Evolutionary conservation across 2,888 invertebrate species (phyloP).

Genomic region (Drosophila atripex): DNA sequence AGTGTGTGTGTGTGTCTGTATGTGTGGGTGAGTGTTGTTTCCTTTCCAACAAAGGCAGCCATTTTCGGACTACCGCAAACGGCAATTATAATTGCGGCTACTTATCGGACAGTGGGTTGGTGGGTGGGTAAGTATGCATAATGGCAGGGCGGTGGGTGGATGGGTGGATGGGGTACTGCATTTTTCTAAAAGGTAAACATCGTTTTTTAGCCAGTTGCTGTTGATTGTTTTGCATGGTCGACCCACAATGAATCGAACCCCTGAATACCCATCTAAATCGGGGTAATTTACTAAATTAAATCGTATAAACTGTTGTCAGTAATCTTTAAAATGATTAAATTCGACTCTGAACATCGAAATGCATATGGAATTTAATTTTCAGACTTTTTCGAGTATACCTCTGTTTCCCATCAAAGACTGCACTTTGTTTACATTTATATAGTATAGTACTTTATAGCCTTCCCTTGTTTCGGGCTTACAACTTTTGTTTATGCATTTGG

Average conservation of each 20-base stretch:
- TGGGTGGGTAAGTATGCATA: neutral
- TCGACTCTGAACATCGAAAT: neutral
- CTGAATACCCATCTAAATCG: conserved; percentile 7
- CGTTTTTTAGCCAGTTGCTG: conserved; percentile 49
- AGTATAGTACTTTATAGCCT: conserved; percentile 50
- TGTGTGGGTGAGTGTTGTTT: conserved; percentile 29
- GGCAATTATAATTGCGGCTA: conserved; percentile 76
- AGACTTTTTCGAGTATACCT: neutral
- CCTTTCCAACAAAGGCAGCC: conserved; percentile 55
- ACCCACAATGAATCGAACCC: neutral
- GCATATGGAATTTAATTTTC: too few relatives aligned
- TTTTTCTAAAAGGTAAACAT: conserved; percentile 66
- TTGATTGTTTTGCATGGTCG: conserved; percentile 43
- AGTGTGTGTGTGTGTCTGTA: neutral
- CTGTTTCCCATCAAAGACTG: conserved; percentile 32
- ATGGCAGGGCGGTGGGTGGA: neutral
- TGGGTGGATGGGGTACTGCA: conserved; percentile 21
- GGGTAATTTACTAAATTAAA: neutral
- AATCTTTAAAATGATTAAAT: too few relatives aligned
- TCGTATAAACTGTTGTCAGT: neutral
- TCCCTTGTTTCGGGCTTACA: conserved; percentile 55
- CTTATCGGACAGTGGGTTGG: conserved; percentile 50
- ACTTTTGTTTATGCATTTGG: conserved; percentile 35
- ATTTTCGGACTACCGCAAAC: conserved; percentile 64
- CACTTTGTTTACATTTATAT: conserved; percentile 57